A percentile compares a stretch with the other conserved stretches of the same genome.
phyloP scores from a whole-genome alignment of 1,140 invertebrate genomes.

The Eurytemora carolleeae region DNA sequence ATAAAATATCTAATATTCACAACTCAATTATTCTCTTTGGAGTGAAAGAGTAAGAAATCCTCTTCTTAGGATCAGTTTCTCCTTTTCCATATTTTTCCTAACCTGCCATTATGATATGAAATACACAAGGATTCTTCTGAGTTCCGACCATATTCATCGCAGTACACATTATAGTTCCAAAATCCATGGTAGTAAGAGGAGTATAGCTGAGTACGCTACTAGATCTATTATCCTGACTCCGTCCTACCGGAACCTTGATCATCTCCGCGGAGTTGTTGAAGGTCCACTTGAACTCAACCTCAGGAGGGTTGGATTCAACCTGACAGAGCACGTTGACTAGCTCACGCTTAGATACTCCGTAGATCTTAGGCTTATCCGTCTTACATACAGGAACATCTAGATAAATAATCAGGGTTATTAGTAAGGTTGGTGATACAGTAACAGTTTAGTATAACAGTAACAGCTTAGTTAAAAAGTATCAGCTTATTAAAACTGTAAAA shows the following conservation, averaged over 20 bases:
- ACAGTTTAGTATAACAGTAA: too few relatives aligned
- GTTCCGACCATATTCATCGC: slow-evolving; percentile 23
- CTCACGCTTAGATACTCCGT: slow-evolving; percentile 62
- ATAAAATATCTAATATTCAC: too few relatives aligned
- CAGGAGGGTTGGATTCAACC: slow-evolving; percentile 62
- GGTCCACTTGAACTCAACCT: slow-evolving; percentile 61
- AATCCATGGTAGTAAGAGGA: slow-evolving; percentile 22
- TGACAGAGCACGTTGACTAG: slow-evolving; percentile 54
- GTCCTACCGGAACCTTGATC: slow-evolving; percentile 44
- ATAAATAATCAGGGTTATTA: slow-evolving; percentile 17
- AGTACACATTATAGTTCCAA: slow-evolving; percentile 24
- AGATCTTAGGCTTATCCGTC: slow-evolving; percentile 31
- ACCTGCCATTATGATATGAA: slow-evolving; percentile 24
- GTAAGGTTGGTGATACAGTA: too few relatives aligned
- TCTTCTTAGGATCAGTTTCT: too few relatives aligned
- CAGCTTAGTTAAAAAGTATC: too few relatives aligned
- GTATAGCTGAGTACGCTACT: slow-evolving; percentile 21
- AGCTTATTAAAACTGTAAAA: too few relatives aligned
- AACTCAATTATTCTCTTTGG: too few relatives aligned
- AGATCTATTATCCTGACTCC: slow-evolving; percentile 18
- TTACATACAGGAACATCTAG: slow-evolving; percentile 66
- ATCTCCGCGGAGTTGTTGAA: slow-evolving; percentile 71
- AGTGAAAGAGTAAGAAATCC: too few relatives aligned
- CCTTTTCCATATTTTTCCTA: too few relatives aligned
- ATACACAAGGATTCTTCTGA: slow-evolving; percentile 23